Conservation (phyloP, 2,888 invertebrate genomes). For the Metopia argyrocephala region DNA sequence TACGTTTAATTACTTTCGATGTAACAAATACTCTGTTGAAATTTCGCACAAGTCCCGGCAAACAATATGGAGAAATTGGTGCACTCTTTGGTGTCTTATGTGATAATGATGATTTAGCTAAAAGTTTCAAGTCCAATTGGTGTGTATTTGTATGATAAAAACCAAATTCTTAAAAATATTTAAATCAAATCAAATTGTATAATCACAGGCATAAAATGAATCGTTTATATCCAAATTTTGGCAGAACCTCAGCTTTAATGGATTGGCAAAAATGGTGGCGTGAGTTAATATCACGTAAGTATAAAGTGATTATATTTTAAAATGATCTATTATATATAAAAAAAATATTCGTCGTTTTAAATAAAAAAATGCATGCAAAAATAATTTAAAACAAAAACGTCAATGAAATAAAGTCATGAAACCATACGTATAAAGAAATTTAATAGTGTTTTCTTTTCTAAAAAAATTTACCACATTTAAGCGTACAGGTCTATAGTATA, state of each 20-base stretch:
- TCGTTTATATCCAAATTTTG: constrained; percentile 88
- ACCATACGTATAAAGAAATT: too few relatives aligned
- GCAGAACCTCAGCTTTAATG: constrained; percentile 81
- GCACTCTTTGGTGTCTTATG: constrained; percentile 84
- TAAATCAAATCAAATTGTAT: not conserved
- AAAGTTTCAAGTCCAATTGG: constrained; percentile 84
- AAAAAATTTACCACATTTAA: too few relatives aligned
- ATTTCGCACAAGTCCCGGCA: constrained; percentile 84
- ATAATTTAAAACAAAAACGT: too few relatives aligned
- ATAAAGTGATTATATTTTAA: constrained; percentile 1
- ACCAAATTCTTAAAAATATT: not conserved
- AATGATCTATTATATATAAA: not conserved
- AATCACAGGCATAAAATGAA: constrained; percentile 80
- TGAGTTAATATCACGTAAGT: constrained; percentile 75
- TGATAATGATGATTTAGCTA: constrained; percentile 81
- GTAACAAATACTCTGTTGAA: constrained; percentile 90
- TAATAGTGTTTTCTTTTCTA: too few relatives aligned
- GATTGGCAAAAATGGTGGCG: constrained; percentile 92
- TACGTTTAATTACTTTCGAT: constrained; percentile 88
- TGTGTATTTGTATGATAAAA: constrained; percentile 68
- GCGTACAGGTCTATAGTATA: too few relatives aligned
- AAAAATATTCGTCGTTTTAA: not conserved
- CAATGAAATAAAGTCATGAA: too few relatives aligned
- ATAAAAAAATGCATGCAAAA: not conserved
- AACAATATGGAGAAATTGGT: constrained; percentile 87